phyloP scores from a whole-genome alignment of 2,797 vertebrate genomes.

The Sardinella longiceps region DNA sequence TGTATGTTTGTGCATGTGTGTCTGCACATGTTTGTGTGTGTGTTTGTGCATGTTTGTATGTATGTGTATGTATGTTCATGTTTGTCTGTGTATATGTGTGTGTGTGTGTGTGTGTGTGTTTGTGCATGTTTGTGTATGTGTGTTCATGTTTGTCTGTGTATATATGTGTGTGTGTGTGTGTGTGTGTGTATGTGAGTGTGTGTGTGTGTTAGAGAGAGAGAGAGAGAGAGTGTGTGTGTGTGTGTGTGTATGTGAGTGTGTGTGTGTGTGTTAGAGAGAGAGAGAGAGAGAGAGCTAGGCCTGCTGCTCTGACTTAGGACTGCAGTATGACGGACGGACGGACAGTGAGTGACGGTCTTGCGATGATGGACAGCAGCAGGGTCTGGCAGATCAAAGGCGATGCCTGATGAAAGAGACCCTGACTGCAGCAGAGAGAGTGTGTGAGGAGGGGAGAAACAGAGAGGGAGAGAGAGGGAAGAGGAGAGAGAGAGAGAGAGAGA shows the following conservation, averaged over 20 bases:
- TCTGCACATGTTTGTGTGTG: background rate
- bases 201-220: background rate
- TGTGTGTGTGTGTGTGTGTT: background rate
- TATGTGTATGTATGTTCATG: too few species aligned
- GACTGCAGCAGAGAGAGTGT: constrained; percentile 24
- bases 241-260: too few species aligned
- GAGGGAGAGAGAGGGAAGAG: constrained; percentile 18
- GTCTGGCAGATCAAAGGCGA: constrained; percentile 40
- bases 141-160: background rate
- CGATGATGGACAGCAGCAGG: constrained; percentile 42
- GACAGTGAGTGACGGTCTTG: constrained; percentile 41
- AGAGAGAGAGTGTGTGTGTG: too few species aligned
- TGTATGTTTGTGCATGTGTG: background rate
- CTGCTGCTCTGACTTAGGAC: constrained; percentile 30
- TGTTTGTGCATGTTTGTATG: background rate
- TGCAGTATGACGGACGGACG: constrained; percentile 20
- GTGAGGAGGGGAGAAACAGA: constrained; percentile 22
- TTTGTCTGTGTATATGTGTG: too few species aligned
- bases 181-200: background rate
- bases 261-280: background rate
- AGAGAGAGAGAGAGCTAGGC: background rate
- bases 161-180: background rate
- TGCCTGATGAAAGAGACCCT: constrained; percentile 48
- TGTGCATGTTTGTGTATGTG: background rate
- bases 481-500: constrained; percentile 22